Conservation (phyloP, 2,888 invertebrate genomes). For the Ophion slaviceki region DNA sequence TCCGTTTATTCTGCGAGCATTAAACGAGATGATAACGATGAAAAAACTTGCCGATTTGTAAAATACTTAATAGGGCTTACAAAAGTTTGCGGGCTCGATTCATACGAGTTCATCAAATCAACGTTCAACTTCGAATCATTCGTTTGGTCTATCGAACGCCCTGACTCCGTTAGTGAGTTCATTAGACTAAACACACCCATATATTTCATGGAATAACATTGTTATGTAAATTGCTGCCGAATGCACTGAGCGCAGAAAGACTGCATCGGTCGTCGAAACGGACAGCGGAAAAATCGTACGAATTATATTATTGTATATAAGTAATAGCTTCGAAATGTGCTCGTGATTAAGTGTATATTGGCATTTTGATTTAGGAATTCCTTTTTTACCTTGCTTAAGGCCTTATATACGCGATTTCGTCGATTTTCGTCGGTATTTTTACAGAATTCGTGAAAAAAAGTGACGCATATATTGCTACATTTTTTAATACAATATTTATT, state of each 20-base stretch:
- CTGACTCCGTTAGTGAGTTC: neutral
- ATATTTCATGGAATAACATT: neutral
- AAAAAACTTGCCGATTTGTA: neutral
- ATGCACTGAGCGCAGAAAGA: constrained; percentile 34
- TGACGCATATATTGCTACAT: too few species aligned
- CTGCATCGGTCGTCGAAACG: neutral
- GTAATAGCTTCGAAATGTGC: constrained; percentile 20
- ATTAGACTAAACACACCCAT: neutral
- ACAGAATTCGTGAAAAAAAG: too few species aligned
- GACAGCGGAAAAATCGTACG: neutral
- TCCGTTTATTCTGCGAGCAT: neutral
- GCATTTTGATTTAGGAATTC: constrained; percentile 18
- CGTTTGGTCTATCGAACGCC: neutral
- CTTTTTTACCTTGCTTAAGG: constrained; percentile 1
- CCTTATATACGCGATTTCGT: too few species aligned
- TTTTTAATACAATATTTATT: too few species aligned
- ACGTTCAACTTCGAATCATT: neutral
- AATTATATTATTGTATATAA: constrained; percentile 41
- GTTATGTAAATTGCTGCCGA: constrained; percentile 7
- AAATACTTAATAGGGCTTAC: neutral
- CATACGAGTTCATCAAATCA: neutral
- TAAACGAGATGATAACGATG: neutral
- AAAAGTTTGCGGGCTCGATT: neutral
- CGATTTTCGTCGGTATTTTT: too few species aligned
- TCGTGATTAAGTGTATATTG: constrained; percentile 25